A percentile compares a stretch with the other conserved stretches of the same genome.
Conservation (phyloP, 2,113 vertebrate species). For the Passer domesticus region DNA sequence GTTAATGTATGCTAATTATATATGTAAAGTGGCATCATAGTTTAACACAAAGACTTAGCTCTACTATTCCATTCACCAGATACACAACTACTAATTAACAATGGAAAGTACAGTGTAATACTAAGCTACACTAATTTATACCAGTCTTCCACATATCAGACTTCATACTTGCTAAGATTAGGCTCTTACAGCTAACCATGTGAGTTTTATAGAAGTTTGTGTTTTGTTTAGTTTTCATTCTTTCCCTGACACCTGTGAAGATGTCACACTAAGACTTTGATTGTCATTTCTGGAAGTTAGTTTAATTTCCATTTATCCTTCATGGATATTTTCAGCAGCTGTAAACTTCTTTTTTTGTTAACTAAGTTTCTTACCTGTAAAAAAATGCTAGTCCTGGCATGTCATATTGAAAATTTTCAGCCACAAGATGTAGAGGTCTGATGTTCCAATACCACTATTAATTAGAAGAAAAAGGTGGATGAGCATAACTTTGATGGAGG, state of each 20-base stretch:
- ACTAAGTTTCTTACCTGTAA: neutral
- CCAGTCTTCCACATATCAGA: neutral
- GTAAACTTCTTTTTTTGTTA: neutral
- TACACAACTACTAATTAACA: neutral
- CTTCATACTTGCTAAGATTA: neutral
- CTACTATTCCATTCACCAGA: neutral
- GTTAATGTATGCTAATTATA: neutral
- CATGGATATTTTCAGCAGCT: neutral
- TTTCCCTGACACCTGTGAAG: rapidly evolving
- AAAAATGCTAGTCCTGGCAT: neutral
- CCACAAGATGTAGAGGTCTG: neutral
- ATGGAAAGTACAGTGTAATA: neutral
- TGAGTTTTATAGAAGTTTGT: neutral
- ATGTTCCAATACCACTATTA: neutral
- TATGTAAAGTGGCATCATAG: neutral
- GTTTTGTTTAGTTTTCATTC: neutral
- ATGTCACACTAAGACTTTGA: neutral
- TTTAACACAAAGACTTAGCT: neutral
- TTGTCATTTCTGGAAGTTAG: neutral
- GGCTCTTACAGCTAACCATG: neutral
- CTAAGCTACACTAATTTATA: neutral
- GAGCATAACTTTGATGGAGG: neutral
- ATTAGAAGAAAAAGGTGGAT: neutral
- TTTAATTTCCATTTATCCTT: neutral
- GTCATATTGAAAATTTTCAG: neutral